phyloP scores from a whole-genome alignment of 2,888 invertebrate species.

The Drosophila fungiperda region DNA sequence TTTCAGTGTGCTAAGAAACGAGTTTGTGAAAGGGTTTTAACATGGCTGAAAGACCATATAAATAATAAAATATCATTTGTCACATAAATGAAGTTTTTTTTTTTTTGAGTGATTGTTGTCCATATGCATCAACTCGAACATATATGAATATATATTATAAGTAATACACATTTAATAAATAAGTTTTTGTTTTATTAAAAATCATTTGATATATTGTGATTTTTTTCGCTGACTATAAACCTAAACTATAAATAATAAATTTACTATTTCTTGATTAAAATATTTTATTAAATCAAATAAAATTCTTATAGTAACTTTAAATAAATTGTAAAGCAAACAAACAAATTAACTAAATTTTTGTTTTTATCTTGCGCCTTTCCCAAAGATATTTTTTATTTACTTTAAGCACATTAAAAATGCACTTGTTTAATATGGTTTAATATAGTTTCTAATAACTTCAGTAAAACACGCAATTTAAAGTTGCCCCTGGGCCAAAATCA shows the following conservation, averaged over 20 bases:
- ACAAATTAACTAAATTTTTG: not conserved
- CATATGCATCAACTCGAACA: not conserved
- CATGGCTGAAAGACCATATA: not conserved
- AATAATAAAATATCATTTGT: slow-evolving; percentile 1
- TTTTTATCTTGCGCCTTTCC: not conserved
- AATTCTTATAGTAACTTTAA: not conserved
- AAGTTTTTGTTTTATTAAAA: not conserved
- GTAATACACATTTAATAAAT: not conserved
- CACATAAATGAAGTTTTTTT: not conserved
- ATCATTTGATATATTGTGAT: not conserved
- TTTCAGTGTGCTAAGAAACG: slow-evolving; percentile 10
- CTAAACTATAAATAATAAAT: not conserved
- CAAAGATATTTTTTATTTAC: not conserved
- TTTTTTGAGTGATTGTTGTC: not conserved
- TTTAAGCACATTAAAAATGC: not conserved
- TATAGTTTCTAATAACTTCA: not conserved
- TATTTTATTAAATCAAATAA: not conserved
- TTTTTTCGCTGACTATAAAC: not conserved
- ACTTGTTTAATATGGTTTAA: not conserved
- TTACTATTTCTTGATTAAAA: not conserved
- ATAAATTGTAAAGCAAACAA: not conserved
- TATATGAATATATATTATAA: not conserved
- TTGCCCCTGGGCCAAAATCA: not conserved
- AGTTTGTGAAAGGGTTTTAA: not conserved
- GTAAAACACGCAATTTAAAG: not conserved